Evolutionary conservation across 2,888 invertebrate genomes (phyloP), one percentile per base, ranked within the genome.

Genomic region (Leptopilina myrica): DNA sequence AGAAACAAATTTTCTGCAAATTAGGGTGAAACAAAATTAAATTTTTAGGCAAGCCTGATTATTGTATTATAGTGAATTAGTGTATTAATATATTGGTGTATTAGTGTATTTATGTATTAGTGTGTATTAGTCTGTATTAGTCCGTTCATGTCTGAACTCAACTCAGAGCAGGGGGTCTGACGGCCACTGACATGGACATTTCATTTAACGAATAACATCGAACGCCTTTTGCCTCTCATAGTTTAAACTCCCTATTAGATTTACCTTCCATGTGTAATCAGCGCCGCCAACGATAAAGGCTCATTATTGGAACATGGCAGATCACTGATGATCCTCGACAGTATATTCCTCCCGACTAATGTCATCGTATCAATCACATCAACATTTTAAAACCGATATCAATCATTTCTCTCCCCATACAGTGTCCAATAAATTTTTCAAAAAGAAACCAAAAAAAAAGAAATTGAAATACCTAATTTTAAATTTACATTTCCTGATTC

Each of bases 101-200:
- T 33, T 33, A 33, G 33, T 33, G 33, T 2, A 33, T 33, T 33
- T 33, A 33, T 3, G 33, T 33, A 33, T 33, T 33, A 33, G 33
- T 33, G 5, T 33, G 33, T 33, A 33, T 33, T 33, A 33, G 43
- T 43, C 8, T 7, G 43, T 43, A 8, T 43, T 6, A 8, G 43
- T 43, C 8, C 8, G 43, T 4, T 49, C 49, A 49, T 49, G 76
- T 78, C 81, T 73, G 76, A 81, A 80, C 77, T 53, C 77, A 69
- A 76, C 79, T 69, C 81, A 76, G 80, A 86, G 49, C 49, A 49
- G 86, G 86, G 87, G 86, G 86, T 87, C 87, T 85, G 84, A 85
- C 84, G 85, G 84, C 83, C 83, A 82, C 84, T 85, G 85, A 86
- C 86, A 83, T 80, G 84, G 85, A 86, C 85, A 86, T 89, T 89